Base-by-base conservation (phyloP, 2,797 vertebrate genomes). In the Typhlichthys subterraneus region DNA sequence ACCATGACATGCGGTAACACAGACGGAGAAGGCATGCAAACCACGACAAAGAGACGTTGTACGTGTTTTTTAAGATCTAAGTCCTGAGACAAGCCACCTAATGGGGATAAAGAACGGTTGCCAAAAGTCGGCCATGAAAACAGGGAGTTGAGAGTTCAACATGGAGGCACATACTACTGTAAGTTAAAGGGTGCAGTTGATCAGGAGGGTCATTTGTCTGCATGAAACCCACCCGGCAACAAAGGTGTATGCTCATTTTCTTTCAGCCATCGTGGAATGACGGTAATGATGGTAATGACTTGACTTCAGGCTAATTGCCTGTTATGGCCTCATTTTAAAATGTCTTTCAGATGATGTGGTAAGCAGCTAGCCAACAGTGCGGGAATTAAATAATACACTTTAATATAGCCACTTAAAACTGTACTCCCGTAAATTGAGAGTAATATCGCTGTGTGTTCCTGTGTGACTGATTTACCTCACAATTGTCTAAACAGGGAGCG, bases 141-240 rank as follows among this genome's bases (percentile, higher is more conserved):
- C 88, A 92, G 92, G 91, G 95, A 94, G 91, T 81, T 69, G 73
- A 82, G 73, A 85, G 92, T 94, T 96, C 93, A 93, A 63, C 45
- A 62, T 48, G 76, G 90, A 92, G 91, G 77, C 87, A 92, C 69
- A 75, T 92, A 93, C 91, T 95, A 94, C 93, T 93, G 93, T 92
- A 93, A 91, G 92, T 92, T 91, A 93, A 82, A 87, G 91, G 82
- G 91, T 87, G 85, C 81, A 77, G 85, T 92, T 91, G 79, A 86
- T 75, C 77, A 86, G 75, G 66, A 82, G 86, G 75, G 74, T 66
- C 80, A 83, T 91, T 89, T 69, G 86, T 95, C 93, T 85, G 77
- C 79, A 87, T 88, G 76, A 85, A 91, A 81, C 70, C 65, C 71
- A 71, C 6, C 33, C 33, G 8, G 33, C 7, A 5, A 7, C 33